phyloP scores from a whole-genome alignment of 2,888 invertebrate genomes.

The Endomychus coccineus region DNA sequence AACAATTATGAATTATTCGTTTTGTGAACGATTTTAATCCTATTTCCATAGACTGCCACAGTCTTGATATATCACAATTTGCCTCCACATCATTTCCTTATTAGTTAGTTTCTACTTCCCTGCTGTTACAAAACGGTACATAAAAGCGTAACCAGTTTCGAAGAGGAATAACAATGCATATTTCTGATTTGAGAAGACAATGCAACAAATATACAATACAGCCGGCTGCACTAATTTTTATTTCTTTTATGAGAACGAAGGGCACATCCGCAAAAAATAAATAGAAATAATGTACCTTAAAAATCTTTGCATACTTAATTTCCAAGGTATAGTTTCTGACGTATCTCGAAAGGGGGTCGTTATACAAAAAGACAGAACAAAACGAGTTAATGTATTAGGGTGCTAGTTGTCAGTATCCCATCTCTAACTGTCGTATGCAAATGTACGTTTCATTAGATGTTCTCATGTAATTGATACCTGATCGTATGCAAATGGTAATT shows the following conservation, averaged over 20 bases:
- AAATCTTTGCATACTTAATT: conserved; percentile 18
- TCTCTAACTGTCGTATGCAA: conserved; percentile 1
- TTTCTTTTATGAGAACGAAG: neutral
- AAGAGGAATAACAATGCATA: too few species aligned
- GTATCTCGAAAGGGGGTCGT: conserved; percentile 22
- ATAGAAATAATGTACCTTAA: too few species aligned
- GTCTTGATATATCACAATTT: too few species aligned
- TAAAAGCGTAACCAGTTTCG: too few species aligned
- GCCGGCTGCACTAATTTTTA: neutral
- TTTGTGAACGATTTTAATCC: too few species aligned
- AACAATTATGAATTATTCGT: too few species aligned
- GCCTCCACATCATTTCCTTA: too few species aligned
- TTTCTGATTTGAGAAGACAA: too few species aligned
- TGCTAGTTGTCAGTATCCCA: neutral
- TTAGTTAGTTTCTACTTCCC: too few species aligned
- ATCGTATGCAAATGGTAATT: conserved; percentile 18
- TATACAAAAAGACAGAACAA: conserved; percentile 22
- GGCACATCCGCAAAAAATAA: too few species aligned
- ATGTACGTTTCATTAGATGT: conserved; percentile 16
- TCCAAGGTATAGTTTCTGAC: conserved; percentile 23
- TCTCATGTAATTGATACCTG: conserved; percentile 26
- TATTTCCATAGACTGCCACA: too few species aligned
- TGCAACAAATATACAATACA: neutral
- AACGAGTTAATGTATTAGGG: conserved; percentile 9
- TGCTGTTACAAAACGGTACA: too few species aligned